These are phyloP conservation scores for Watsonalla cultraria DNA, from an alignment of 2,888 invertebrate species.

Conservation along the genomic window DNA sequence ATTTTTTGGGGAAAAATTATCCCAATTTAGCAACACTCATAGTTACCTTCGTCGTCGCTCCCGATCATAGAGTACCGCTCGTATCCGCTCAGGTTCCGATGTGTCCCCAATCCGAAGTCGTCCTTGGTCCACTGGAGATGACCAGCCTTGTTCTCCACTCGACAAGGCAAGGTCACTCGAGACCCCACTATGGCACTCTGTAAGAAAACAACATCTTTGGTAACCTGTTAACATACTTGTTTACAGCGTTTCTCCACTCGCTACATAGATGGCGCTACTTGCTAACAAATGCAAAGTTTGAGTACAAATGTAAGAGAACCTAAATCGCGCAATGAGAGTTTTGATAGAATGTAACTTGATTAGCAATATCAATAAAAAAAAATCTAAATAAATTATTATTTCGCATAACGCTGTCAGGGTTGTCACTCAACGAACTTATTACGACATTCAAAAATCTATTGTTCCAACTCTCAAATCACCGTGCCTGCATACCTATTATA, in stretches of 20 bases:
- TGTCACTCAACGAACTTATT: conserved; percentile 1
- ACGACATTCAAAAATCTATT: neutral
- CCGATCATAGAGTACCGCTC: conserved; percentile 97
- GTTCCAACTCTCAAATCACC: neutral
- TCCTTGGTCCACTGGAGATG: conserved; percentile 98
- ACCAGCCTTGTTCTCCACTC: conserved; percentile 92
- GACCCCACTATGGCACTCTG: conserved; percentile 93
- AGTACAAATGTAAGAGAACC: too few relatives aligned
- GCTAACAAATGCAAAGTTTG: too few relatives aligned
- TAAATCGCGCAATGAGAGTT: too few relatives aligned
- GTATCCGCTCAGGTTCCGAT: conserved; percentile 94
- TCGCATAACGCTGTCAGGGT: conserved; percentile 5
- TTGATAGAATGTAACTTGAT: too few relatives aligned
- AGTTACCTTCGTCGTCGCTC: conserved; percentile 93
- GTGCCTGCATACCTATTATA: neutral
- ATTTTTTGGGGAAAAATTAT: neutral
- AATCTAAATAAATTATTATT: too few relatives aligned
- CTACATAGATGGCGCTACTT: too few relatives aligned
- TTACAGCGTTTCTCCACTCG: too few relatives aligned
- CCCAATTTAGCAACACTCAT: neutral
- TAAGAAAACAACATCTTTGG: conserved; percentile 8
- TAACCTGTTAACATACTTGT: too few relatives aligned
- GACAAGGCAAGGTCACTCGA: conserved; percentile 92
- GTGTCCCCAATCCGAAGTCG: conserved; percentile 95
- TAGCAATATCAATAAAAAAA: too few relatives aligned